Evolutionary conservation across 2,888 invertebrate species (phyloP).

Genomic region (Callinectes sapidus): DNA sequence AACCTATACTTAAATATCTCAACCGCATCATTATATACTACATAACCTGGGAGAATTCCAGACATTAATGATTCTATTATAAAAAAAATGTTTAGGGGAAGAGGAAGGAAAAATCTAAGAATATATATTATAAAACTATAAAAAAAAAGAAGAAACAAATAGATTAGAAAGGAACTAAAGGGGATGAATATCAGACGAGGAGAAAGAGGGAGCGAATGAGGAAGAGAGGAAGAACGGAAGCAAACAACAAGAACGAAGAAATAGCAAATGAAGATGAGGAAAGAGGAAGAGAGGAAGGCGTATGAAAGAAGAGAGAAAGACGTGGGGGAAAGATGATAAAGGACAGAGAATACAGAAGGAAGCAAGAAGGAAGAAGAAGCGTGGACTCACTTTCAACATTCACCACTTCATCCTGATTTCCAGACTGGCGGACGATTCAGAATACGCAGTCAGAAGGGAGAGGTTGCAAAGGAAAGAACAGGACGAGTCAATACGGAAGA

Average conservation of each 20-base stretch:
- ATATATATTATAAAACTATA: too few relatives aligned
- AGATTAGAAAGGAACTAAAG: not conserved
- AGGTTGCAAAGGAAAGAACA: not conserved
- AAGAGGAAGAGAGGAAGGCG: not conserved
- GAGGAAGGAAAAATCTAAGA: not conserved
- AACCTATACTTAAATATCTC: too few relatives aligned
- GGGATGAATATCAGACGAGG: not conserved
- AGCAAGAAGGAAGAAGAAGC: not conserved
- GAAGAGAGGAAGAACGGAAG: not conserved
- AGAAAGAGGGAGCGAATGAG: not conserved
- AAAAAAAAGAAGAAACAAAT: too few relatives aligned
- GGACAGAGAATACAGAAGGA: not conserved
- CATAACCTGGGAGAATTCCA: too few relatives aligned
- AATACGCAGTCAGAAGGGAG: not conserved
- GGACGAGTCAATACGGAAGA: slow-evolving; percentile 4
- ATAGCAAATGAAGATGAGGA: not conserved
- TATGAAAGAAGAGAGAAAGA: not conserved
- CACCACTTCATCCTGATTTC: not conserved
- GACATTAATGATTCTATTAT: too few relatives aligned
- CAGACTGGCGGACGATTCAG: not conserved
- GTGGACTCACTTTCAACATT: not conserved
- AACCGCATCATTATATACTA: too few relatives aligned
- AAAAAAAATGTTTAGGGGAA: not conserved
- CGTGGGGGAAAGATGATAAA: not conserved
- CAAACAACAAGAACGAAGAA: too few relatives aligned